Percentiles rank a stretch among this genome's conserved stretches.
Evolutionary conservation across 2,113 vertebrate genomes (phyloP).

Genomic region (Lanius collurio): DNA sequence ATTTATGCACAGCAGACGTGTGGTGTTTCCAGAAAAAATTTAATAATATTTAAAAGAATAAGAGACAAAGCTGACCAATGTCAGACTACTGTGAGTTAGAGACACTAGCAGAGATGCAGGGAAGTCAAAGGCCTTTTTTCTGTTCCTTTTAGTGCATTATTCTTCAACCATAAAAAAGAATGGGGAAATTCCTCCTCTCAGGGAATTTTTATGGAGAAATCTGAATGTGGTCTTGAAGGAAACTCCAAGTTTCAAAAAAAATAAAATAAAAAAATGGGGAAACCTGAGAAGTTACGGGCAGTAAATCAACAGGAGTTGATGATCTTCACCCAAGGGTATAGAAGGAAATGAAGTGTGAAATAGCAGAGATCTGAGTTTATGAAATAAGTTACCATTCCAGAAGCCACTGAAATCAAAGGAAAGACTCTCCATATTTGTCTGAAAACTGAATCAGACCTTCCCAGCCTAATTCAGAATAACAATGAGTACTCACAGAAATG

Average conservation of each 20-base stretch:
- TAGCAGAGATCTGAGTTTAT: conserved; percentile 40
- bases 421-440: neutral
- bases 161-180: conserved; percentile 40
- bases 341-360: conserved; percentile 57
- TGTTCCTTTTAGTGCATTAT: neutral
- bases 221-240: conserved; percentile 28
- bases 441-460: neutral
- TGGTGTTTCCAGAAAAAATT: neutral
- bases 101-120: neutral
- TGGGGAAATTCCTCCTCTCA: conserved; percentile 37
- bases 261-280: neutral
- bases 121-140: neutral
- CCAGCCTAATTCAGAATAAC: neutral
- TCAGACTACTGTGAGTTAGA: neutral
- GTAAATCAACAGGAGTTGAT: conserved; percentile 42
- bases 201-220: conserved; percentile 43
- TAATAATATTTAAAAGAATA: neutral
- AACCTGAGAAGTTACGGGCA: conserved; percentile 35
- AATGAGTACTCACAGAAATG: neutral
- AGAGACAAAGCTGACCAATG: neutral
- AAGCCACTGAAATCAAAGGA: conserved; percentile 7
- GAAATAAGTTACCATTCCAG: neutral
- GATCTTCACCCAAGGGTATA: conserved; percentile 48
- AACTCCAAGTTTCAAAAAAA: neutral
- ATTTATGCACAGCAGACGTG: neutral